These are phyloP conservation scores for Sphaeramia orbicularis DNA, from an alignment of 2,797 vertebrate species.

Conservation along the genomic window DNA sequence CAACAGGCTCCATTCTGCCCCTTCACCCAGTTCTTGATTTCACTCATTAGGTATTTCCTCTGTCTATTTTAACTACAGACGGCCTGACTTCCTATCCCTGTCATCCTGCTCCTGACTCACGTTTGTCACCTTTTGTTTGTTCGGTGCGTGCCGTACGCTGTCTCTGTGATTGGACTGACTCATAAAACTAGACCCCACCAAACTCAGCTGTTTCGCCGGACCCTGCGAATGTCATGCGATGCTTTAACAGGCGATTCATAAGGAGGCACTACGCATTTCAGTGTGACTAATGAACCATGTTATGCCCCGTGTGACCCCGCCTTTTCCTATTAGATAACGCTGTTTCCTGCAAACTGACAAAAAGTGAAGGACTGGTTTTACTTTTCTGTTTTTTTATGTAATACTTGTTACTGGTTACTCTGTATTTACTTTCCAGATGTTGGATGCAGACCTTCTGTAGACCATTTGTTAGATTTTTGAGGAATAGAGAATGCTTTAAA, in stretches of 20 bases:
- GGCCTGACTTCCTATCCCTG: neutral
- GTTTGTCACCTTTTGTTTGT: slow-evolving; percentile 29
- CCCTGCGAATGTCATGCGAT: slow-evolving; percentile 5
- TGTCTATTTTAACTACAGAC: slow-evolving; percentile 50
- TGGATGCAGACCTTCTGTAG: no score
- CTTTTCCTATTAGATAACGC: slow-evolving; percentile 45
- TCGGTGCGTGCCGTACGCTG: neutral
- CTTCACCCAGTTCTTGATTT: slow-evolving; percentile 12
- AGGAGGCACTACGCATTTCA: slow-evolving; percentile 15
- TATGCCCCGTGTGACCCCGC: slow-evolving; percentile 40
- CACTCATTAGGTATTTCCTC: slow-evolving; percentile 62
- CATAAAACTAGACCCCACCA: slow-evolving; percentile 23
- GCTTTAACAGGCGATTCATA: neutral
- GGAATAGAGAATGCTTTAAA: no score
- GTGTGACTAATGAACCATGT: slow-evolving; percentile 27
- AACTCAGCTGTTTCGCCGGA: neutral
- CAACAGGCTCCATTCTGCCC: slow-evolving; percentile 18
- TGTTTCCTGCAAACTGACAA: slow-evolving; percentile 33
- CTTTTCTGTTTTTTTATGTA: neutral
- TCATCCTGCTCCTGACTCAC: slow-evolving; percentile 53
- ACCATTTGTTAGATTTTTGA: no score
- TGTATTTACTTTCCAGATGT: no score
- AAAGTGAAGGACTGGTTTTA: neutral
- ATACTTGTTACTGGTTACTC: slow-evolving; percentile 1
- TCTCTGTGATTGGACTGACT: slow-evolving; percentile 13